Evolutionary conservation across 2,113 vertebrate genomes (phyloP), one percentile per base, ranked within the genome.

Genomic region (Prietella phreatophila): DNA sequence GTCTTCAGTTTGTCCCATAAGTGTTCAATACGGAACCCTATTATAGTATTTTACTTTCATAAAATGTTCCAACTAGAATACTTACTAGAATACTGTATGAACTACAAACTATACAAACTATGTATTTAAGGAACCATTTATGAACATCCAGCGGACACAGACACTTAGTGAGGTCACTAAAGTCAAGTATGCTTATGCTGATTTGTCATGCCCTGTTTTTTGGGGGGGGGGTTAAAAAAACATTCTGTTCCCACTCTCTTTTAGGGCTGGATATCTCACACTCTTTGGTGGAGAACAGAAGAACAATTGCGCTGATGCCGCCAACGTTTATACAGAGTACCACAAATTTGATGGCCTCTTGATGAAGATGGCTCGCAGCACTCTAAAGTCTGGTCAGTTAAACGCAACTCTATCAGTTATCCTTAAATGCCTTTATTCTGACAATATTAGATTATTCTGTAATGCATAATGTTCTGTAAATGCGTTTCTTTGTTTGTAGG

Each of bases 251-350:
- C 0, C 5, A 90, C 5, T 88, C 5, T 83, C 30, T 25, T 39
- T 7, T 89, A 97, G 96, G 92, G 95, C 95, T 1, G 97, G 97
- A 42, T 97, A 96, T 90, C 93, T 97, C 90, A 96, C 93, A 0
- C 92, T 97, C 22, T 96, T 94, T 17, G 97, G 95, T 58, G 94
- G 93, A 0, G 95, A 96, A 73, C 91, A 92, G 60, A 94, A 93
- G 87, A 94, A 85, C 85, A 91, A 96, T 87, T 4, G 86, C 5
- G n/a, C 36, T 1, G 92, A 96, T 84, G 95, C 95, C 0, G 92
- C 93, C 0, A 92, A 92, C 0, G 83, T 97, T 89, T 96, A 95
- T 13, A 88, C 92, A 10, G 92, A 94, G 87, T 97, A 96, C 91
- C 93, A 94, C 86, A 95, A 93, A 92, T 94, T 95, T 3, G 96